A percentile compares a stretch with the other conserved stretches of the same genome.
These are phyloP conservation scores for Prosapia bicincta DNA, from an alignment of 2,888 invertebrate species.

Conservation along the genomic window DNA sequence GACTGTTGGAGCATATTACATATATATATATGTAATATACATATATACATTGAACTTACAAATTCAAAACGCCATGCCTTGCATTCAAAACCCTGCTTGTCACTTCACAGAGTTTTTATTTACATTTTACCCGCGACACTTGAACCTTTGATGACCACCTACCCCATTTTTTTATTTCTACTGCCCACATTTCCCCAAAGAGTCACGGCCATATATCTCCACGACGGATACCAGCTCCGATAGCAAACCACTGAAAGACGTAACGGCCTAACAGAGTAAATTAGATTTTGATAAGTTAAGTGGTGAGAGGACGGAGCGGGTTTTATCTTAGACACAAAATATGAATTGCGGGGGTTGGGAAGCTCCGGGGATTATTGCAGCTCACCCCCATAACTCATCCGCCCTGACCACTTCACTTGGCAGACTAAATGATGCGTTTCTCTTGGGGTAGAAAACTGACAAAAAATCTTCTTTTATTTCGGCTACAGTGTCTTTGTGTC, in stretches of 20 bases:
- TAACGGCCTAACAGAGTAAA: background rate
- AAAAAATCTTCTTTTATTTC: too few species aligned
- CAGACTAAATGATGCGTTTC: background rate
- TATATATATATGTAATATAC: too few species aligned
- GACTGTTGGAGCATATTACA: too few species aligned
- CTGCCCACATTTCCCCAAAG: background rate
- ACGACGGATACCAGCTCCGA: background rate
- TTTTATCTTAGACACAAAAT: constrained; percentile 26
- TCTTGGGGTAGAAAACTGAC: too few species aligned
- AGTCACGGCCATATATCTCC: background rate
- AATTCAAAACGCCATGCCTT: too few species aligned
- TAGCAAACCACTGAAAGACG: background rate
- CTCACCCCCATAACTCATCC: background rate
- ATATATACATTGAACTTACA: too few species aligned
- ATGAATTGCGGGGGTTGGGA: constrained; percentile 7
- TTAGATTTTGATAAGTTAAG: constrained; percentile 6
- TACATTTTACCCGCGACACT: too few species aligned
- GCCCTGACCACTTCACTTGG: background rate
- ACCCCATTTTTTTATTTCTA: background rate
- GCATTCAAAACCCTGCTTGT: too few species aligned
- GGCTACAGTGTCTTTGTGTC: too few species aligned
- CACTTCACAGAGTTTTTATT: too few species aligned
- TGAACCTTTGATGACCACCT: too few species aligned
- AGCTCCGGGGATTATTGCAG: background rate
- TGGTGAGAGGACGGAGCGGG: background rate